Conservation (phyloP, 2,797 vertebrate genomes). For the Periophthalmus magnuspinnatus region DNA sequence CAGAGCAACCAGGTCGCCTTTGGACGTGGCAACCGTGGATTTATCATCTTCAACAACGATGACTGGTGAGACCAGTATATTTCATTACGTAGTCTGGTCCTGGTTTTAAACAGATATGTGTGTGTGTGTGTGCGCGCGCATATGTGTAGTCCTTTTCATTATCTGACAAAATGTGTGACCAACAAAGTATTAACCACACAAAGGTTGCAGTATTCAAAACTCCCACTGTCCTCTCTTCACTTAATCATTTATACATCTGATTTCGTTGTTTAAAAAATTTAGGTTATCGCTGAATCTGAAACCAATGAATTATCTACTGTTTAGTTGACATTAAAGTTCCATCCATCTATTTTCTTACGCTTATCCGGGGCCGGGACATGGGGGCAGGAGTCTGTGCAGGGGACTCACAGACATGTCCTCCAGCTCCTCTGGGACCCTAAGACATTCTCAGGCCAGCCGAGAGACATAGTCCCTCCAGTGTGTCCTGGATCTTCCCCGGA, state of each 20-base stretch:
- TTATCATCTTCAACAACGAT: slow-evolving; percentile 93
- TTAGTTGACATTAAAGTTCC: neutral
- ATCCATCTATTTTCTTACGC: too few relatives aligned
- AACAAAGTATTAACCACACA: neutral
- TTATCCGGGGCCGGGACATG: too few relatives aligned
- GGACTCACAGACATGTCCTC: too few relatives aligned
- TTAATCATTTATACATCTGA: neutral
- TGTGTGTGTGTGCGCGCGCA: too few relatives aligned
- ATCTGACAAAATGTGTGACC: too few relatives aligned
- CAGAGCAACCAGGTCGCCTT: slow-evolving; percentile 90
- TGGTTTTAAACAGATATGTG: neutral
- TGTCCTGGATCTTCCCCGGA: too few relatives aligned
- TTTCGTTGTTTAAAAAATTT: neutral
- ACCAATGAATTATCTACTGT: neutral
- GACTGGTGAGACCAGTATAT: slow-evolving; percentile 79
- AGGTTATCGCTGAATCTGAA: neutral
- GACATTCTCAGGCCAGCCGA: too few relatives aligned
- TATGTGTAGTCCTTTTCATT: too few relatives aligned
- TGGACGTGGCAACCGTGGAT: slow-evolving; percentile 87
- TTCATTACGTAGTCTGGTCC: neutral
- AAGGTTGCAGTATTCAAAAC: neutral
- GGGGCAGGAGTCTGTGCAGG: too few relatives aligned
- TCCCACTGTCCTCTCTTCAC: neutral
- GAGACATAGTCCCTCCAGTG: too few relatives aligned
- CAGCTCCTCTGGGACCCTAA: too few relatives aligned